Base-by-base conservation (phyloP, 2,113 vertebrate genomes). In the Piprites chloris region DNA sequence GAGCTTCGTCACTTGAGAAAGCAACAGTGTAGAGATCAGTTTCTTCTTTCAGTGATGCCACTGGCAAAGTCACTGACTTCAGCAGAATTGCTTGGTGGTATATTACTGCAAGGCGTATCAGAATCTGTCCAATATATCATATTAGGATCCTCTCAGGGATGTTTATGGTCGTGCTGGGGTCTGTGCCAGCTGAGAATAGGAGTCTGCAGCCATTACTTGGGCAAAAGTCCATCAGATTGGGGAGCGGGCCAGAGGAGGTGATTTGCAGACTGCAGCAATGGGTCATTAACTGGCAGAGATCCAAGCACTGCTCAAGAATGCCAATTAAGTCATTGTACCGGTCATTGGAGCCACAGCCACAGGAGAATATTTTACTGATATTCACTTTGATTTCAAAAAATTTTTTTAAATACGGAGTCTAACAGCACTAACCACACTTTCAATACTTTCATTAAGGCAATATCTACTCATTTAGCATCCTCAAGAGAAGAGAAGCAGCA, bases 201-300 rank as follows among this genome's bases (percentile, higher is more conserved):
- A 95, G 88, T 66, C 68, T 87, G 77, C 56, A 96, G 96, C 80
- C 88, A 84, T 87, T 78, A 76, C 62, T 81, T 79, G 77, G 85
- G 95, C 90, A 93, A 58, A 93, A 89, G 88, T 69, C 83, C 88
- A 90, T 87, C 80, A 79, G 83, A 66, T 33, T 62, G 83, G 89
- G 72, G 83, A 90, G 73, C 11, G 0, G 77, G 93, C 94, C 90
- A 79, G 79, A 92, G 89, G 77, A 73, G 88, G 72, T 41, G 53
- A 89, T 87, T 41, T 89, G 77, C 84, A 93, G 87, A 90, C 93
- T 90, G 95, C 93, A 82, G 90, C 66, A 78, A 71, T 55, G 73
- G 95, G 91, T 87, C 95, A 93, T 80, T 91, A 93, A 65, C 80
- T 95, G 94, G 93, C 94, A 91, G 35, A 85, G 88, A 59, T 41